Conservation (phyloP, 2,888 invertebrate species). For the Aspidiotus destructor region DNA sequence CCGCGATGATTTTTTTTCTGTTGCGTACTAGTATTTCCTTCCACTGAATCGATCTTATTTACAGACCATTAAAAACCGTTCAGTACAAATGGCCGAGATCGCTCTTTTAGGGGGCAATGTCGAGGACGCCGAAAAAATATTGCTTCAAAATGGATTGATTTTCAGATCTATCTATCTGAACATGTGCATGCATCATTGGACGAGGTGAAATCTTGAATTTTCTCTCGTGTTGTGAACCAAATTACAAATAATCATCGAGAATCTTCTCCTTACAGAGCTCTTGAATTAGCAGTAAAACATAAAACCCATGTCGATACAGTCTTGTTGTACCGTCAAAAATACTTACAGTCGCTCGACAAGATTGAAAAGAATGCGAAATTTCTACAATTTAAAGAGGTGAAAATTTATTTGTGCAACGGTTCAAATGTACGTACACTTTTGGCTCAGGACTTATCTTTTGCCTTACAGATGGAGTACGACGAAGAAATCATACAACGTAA, state of each 20-base stretch:
- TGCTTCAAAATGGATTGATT: slow-evolving; percentile 57
- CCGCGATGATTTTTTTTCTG: no score
- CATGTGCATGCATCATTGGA: slow-evolving; percentile 63
- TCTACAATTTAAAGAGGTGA: slow-evolving; percentile 38
- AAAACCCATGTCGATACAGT: slow-evolving; percentile 64
- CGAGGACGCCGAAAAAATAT: slow-evolving; percentile 59
- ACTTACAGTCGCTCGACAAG: slow-evolving; percentile 51
- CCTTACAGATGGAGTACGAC: slow-evolving; percentile 44
- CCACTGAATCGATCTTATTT: no score
- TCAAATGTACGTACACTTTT: neutral
- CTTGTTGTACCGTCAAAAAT: slow-evolving; percentile 55
- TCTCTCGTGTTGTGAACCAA: neutral
- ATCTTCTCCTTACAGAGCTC: slow-evolving; percentile 48
- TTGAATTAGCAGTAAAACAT: slow-evolving; percentile 64
- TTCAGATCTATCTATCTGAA: slow-evolving; percentile 63
- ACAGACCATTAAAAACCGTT: slow-evolving; percentile 47
- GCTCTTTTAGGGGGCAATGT: slow-evolving; percentile 57
- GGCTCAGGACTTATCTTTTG: neutral
- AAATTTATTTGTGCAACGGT: neutral
- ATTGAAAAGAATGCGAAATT: slow-evolving; percentile 51
- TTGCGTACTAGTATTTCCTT: no score
- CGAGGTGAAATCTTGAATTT: slow-evolving; percentile 48
- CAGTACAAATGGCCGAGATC: slow-evolving; percentile 56
- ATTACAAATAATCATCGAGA: neutral
- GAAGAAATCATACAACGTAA: slow-evolving; percentile 46